Evolutionary conservation across 2,113 vertebrate species (phyloP), one percentile per base, ranked within the genome.

Genomic region (Neoarius graeffei): DNA sequence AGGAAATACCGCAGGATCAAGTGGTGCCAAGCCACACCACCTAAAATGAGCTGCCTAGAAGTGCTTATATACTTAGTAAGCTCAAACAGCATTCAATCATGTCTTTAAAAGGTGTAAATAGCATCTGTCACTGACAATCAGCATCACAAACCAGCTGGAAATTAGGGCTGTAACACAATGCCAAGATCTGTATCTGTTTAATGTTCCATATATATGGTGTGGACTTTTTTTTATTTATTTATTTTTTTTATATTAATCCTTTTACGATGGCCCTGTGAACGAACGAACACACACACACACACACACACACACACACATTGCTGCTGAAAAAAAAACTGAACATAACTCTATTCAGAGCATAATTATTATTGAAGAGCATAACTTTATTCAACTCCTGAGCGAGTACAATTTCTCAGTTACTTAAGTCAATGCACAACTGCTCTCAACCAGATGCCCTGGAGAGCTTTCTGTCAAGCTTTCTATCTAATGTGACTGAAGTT

Each of bases 1-100:
- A 42, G 66, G 66, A 67, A 52, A 77, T 77, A 60, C 85, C 85
- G 30, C 42, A 86, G 73, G 35, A 79, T 52, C 23, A 50, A 76
- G 71, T 77, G 27, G 59, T 60, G 76, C 35, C 73, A 86, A 64
- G 23, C 71, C 69, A 77, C 30, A 15, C 14, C 59, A 77, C 25
- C 73, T 52, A 48, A n/a, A 85, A 50, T 9, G 8, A 60, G 62
- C 83, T 64, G 57, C 73, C 42, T 62, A 64, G 42, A 85, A 71
- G 23, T 85, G 25, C 66, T 71, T 27, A 62, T n/a, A 79, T 54
- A 62, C 56, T 86, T 74, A 15, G 42, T 48, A 10, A 52, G 48
- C 74, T 66, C 74, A 6, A 74, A 74, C 69, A 14, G 11, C 20
- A 60, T 85, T 74, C 52, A 57, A 48, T 71, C 30, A 48, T 56